A percentile compares a stretch with the other conserved stretches of the same genome.
These are phyloP conservation scores for Liolophura sinensis DNA, from an alignment of 1,140 invertebrate species.

Conservation along the genomic window DNA sequence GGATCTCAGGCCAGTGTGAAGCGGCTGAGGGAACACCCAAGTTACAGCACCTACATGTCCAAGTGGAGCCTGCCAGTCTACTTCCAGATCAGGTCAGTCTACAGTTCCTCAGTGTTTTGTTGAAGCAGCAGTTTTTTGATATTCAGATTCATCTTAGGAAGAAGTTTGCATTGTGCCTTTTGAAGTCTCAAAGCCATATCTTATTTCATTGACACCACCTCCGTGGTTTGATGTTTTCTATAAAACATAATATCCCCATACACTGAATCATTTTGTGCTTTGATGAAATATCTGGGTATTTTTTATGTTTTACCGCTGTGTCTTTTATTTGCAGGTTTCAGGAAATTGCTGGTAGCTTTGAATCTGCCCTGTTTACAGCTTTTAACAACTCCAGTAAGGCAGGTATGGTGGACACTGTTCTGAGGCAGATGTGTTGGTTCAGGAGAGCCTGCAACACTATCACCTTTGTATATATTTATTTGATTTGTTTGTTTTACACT, in stretches of 20 bases:
- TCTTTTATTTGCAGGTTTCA: constrained; percentile 66
- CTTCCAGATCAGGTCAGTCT: constrained; percentile 79
- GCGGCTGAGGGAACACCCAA: constrained; percentile 50
- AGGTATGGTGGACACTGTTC: too few species aligned
- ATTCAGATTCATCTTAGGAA: neutral
- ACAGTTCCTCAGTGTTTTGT: neutral
- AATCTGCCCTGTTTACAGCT: constrained; percentile 63
- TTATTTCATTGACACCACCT: too few species aligned
- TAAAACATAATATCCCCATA: too few species aligned
- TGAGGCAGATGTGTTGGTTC: too few species aligned
- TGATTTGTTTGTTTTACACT: too few species aligned
- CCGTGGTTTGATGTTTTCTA: too few species aligned
- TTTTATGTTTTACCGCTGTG: neutral
- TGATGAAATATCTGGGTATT: neutral
- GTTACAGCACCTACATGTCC: constrained; percentile 69
- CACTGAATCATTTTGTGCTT: too few species aligned
- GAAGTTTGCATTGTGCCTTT: neutral
- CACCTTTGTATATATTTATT: too few species aligned
- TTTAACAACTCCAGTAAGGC: constrained; percentile 28
- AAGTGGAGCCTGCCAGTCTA: constrained; percentile 95
- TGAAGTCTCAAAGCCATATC: too few species aligned
- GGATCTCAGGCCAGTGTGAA: constrained; percentile 61
- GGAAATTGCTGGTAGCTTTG: constrained; percentile 78
- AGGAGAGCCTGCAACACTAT: too few species aligned
- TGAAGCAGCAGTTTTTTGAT: neutral